Evolutionary conservation across 2,888 invertebrate genomes (phyloP), one percentile per base, ranked within the genome.

Genomic region (Catotricha subobsoleta): DNA sequence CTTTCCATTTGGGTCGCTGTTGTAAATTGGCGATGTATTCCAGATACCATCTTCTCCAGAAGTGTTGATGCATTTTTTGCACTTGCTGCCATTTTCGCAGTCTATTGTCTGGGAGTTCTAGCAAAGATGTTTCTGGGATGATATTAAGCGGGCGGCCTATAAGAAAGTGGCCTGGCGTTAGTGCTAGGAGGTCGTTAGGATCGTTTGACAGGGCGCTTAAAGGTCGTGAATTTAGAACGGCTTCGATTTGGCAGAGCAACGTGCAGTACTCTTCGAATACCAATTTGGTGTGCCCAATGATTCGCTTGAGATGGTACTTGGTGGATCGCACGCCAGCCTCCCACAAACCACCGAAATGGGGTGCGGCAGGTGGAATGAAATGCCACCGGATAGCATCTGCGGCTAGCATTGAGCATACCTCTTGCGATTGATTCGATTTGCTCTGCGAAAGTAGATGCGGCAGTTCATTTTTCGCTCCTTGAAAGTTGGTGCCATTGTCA

Each of bases 101-200:
- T 16, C 15, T 9, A 16, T 37, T 34, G 12, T 21, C n/a, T 2
- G 7, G 3, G 7, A 20, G 8, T 3, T 34, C 12, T 7, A 3
- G 6, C 21, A 34, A 19, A 28, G 7, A 7, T 15, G 21, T 13
- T 27, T 41, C 21, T 1, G 28, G 10, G 6, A 15, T 13, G 3
- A 30, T 19, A 2, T 12, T 20, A 4, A 39, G n/a, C 7, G 39
- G 5, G 19, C 15, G 3, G 3, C 39, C 39, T n/a, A 39, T 20
- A 6, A 39, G n/a, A 29, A 39, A 39, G 19, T 39, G 39, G 6
- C 39, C 39, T 7, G 39, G 39, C 3, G 37, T 37, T 15, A 37
- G 16, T 10, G 10, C 12, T 6, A 18, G 12, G 7, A 29, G 19
- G 19, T 28, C 39, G 5, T 30, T 18, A 13, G 30, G 29, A 29